Percentiles rank a stretch among this genome's conserved stretches.
phyloP scores from a whole-genome alignment of 2,113 vertebrate species.

The Nothobranchius kuhntae region DNA sequence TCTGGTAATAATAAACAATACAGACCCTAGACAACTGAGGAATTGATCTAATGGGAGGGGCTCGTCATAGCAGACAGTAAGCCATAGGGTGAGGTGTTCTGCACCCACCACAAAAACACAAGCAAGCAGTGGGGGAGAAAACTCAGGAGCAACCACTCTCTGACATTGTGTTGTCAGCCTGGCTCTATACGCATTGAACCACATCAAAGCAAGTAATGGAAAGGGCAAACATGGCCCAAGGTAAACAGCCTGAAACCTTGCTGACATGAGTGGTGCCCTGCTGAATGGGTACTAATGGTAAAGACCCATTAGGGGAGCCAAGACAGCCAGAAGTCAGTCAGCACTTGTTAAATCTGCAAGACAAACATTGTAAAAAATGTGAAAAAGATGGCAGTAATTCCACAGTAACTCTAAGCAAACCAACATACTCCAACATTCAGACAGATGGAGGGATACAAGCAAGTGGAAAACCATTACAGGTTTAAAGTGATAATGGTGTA shows the following conservation, averaged over 20 bases:
- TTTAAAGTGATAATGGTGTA: neutral
- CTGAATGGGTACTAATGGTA: too few species aligned
- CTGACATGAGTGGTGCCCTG: too few species aligned
- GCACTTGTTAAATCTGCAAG: constrained; percentile 15
- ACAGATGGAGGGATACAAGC: neutral
- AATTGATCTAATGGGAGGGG: too few species aligned
- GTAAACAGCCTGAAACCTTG: too few species aligned
- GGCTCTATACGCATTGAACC: too few species aligned
- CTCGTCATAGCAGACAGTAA: too few species aligned
- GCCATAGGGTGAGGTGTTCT: too few species aligned
- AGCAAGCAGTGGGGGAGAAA: too few species aligned
- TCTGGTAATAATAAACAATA: neutral
- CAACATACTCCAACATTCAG: constrained; percentile 2
- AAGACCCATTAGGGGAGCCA: neutral
- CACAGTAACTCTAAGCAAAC: constrained; percentile 12
- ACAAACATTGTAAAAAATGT: neutral
- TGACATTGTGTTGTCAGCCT: too few species aligned
- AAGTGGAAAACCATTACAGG: neutral
- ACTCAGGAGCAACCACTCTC: too few species aligned
- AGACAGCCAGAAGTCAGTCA: neutral
- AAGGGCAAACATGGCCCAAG: too few species aligned
- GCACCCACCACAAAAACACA: neutral
- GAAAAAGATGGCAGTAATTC: constrained; percentile 12
- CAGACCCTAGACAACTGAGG: neutral
- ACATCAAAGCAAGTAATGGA: too few species aligned